phyloP scores from a whole-genome alignment of 2,113 vertebrate genomes.

The Gallinago undulata region DNA sequence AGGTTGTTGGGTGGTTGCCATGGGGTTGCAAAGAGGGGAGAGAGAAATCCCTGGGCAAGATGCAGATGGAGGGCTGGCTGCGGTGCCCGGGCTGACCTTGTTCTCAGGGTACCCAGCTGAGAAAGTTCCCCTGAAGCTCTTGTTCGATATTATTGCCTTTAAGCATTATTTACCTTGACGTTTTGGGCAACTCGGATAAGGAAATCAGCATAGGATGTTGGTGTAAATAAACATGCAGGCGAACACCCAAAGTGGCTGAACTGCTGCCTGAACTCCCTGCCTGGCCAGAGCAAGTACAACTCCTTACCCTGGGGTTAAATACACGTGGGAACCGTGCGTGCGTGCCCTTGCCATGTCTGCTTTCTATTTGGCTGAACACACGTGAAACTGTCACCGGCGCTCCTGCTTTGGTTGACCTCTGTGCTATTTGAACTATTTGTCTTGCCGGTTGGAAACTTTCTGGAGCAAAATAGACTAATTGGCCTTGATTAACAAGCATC shows the following conservation, averaged over 20 bases:
- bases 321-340: not conserved
- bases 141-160: not conserved
- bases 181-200: constrained; percentile 17
- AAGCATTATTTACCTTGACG: constrained; percentile 32
- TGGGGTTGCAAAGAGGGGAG: not conserved
- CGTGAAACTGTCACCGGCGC: constrained; percentile 46
- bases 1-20: constrained; percentile 35
- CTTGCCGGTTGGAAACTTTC: constrained; percentile 64
- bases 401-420: constrained; percentile 57
- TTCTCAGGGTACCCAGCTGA: not conserved
- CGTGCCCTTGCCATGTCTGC: constrained; percentile 53
- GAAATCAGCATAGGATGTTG: constrained; percentile 3
- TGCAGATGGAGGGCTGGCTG: not conserved
- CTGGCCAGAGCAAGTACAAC: not conserved
- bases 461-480: constrained; percentile 67
- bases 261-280: not conserved
- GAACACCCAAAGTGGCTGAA: not conserved
- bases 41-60: not conserved
- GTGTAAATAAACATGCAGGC: not conserved
- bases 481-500: constrained; percentile 71
- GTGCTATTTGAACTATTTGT: constrained; percentile 61
- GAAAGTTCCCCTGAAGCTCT: constrained; percentile 10
- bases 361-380: constrained; percentile 55
- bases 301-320: not conserved
- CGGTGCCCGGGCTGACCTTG: not conserved